Conservation (phyloP, 2,888 invertebrate species). For the Apamea sordens region DNA sequence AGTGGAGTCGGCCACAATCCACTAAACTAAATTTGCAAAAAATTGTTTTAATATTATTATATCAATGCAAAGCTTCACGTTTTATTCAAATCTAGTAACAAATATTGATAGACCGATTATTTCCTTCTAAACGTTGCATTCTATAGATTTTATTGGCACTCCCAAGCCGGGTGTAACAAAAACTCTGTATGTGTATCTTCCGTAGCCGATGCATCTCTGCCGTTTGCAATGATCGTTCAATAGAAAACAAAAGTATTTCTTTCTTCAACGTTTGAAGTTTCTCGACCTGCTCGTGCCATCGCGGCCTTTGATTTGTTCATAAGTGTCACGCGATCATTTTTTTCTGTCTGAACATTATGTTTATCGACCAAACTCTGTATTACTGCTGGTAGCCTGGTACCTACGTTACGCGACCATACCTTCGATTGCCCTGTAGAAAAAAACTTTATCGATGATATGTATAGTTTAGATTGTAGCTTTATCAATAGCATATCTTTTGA, state of each 20-base stretch:
- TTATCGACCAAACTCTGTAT: slow-evolving; percentile 74
- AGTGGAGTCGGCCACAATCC: background rate
- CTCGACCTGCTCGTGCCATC: slow-evolving; percentile 80
- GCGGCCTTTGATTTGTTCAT: slow-evolving; percentile 76
- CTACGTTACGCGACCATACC: slow-evolving; percentile 31
- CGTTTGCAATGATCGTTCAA: slow-evolving; percentile 61
- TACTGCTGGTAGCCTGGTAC: slow-evolving; percentile 33
- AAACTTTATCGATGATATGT: slow-evolving; percentile 54
- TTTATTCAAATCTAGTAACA: background rate
- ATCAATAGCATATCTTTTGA: slow-evolving; percentile 60
- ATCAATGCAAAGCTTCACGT: slow-evolving; percentile 7
- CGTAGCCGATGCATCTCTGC: slow-evolving; percentile 65
- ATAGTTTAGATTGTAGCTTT: slow-evolving; percentile 46
- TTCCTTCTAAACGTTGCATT: slow-evolving; percentile 5
- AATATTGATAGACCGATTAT: slow-evolving; percentile 18
- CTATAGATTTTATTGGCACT: slow-evolving; percentile 29
- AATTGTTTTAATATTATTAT: background rate
- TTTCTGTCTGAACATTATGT: slow-evolving; percentile 65
- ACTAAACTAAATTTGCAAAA: background rate
- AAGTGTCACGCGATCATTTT: slow-evolving; percentile 78
- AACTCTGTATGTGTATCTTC: slow-evolving; percentile 9
- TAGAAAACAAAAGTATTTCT: slow-evolving; percentile 79
- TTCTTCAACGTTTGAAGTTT: slow-evolving; percentile 74
- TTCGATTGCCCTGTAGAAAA: slow-evolving; percentile 18
- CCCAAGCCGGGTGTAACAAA: slow-evolving; percentile 11